phyloP scores from a whole-genome alignment of 2,113 vertebrate genomes.

The Lota lota region DNA sequence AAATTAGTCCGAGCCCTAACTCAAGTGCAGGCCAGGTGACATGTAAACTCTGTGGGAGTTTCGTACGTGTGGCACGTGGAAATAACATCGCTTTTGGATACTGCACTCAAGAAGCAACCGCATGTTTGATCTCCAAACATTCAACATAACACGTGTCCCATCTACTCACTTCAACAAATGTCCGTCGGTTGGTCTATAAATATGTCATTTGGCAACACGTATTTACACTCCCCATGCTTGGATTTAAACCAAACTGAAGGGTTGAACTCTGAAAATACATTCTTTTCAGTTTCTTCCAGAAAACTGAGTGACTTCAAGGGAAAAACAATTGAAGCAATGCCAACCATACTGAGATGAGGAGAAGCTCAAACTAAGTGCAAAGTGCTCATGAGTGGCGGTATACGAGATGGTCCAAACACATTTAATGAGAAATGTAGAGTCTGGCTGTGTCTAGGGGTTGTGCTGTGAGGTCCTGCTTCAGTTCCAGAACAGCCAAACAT shows the following conservation, averaged over 20 bases:
- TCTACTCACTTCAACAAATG: constrained; percentile 50
- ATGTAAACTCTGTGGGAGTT: too few relatives aligned
- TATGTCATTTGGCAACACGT: constrained; percentile 45
- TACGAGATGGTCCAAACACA: constrained; percentile 55
- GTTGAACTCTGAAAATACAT: constrained; percentile 25
- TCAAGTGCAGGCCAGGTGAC: too few relatives aligned
- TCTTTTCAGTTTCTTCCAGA: neutral
- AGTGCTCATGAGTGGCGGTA: constrained; percentile 23
- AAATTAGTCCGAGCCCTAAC: too few relatives aligned
- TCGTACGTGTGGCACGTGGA: too few relatives aligned
- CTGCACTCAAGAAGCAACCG: neutral
- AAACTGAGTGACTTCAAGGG: constrained; percentile 10
- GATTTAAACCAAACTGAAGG: constrained; percentile 24
- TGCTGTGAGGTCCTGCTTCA: constrained; percentile 9
- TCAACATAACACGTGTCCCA: neutral
- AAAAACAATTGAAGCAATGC: constrained; percentile 13
- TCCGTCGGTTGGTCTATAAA: constrained; percentile 50
- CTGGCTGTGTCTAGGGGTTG: constrained; percentile 43
- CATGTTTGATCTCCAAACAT: neutral
- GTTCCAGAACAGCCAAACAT: constrained; percentile 20
- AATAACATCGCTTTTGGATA: too few relatives aligned
- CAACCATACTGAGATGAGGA: neutral
- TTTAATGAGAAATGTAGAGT: constrained; percentile 47
- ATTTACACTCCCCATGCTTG: constrained; percentile 42
- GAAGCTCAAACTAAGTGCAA: constrained; percentile 13